Conservation (phyloP, 2,113 vertebrate species). For the Larimichthys polyactis region DNA sequence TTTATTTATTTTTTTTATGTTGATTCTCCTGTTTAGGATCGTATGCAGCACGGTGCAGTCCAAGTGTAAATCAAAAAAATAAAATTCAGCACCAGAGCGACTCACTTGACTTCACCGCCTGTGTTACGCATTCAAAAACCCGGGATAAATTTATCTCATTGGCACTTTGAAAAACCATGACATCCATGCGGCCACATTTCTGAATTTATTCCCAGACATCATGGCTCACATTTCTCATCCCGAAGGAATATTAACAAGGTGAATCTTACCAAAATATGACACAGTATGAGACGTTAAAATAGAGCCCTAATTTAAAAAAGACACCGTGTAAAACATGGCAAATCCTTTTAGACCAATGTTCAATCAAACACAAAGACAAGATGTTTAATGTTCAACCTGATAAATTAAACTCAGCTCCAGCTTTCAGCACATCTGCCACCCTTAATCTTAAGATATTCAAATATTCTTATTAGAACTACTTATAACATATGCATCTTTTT, state of each 20-base stretch:
- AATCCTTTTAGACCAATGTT: too few relatives aligned
- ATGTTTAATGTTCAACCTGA: too few relatives aligned
- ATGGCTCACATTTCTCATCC: constrained; percentile 5
- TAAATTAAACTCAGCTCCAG: too few relatives aligned
- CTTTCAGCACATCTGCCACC: too few relatives aligned
- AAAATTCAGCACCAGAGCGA: neutral
- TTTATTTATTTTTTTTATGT: neutral
- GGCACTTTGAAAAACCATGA: neutral
- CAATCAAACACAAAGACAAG: too few relatives aligned
- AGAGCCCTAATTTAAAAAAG: too few relatives aligned
- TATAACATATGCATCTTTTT: too few relatives aligned
- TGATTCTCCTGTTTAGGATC: neutral
- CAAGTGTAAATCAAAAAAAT: neutral
- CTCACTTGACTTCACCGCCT: neutral
- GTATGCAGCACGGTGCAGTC: neutral
- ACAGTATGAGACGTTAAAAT: neutral
- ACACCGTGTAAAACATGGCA: too few relatives aligned
- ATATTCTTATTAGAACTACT: too few relatives aligned
- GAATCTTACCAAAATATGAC: neutral
- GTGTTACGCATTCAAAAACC: neutral
- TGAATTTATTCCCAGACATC: constrained; percentile 4
- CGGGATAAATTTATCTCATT: neutral
- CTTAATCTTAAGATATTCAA: too few relatives aligned
- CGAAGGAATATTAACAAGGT: neutral
- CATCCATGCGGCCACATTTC: too few relatives aligned